phyloP scores from a whole-genome alignment of 2,888 invertebrate species.

The Schizotus pectinicornis region DNA sequence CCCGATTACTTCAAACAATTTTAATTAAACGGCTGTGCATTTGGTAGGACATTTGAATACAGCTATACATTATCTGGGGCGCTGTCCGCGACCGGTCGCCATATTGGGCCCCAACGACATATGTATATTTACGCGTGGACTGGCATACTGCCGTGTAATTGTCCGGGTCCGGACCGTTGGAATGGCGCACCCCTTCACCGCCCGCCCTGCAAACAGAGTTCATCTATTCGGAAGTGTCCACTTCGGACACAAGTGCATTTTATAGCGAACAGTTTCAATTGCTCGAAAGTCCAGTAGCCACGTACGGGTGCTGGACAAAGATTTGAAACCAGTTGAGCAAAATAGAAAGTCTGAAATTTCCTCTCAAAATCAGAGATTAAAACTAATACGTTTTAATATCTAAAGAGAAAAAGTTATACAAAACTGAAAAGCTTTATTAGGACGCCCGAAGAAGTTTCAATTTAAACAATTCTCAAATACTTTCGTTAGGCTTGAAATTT shows the following conservation, averaged over 20 bases:
- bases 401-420: no score
- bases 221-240: slow-evolving; percentile 8
- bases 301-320: neutral
- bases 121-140: slow-evolving; percentile 25
- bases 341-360: no score
- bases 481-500: no score
- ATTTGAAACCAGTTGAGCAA: no score
- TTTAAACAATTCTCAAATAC: no score
- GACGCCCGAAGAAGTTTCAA: no score
- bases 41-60: slow-evolving; percentile 29
- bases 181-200: neutral
- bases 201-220: no score
- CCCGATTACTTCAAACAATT: slow-evolving; percentile 36
- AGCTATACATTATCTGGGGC: slow-evolving; percentile 34
- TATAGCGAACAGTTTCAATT: neutral
- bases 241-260: slow-evolving; percentile 6
- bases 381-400: no score
- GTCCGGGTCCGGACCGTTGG: neutral
- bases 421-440: no score
- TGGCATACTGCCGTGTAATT: slow-evolving; percentile 14
- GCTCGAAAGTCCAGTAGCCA: neutral
- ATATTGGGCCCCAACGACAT: slow-evolving; percentile 18
- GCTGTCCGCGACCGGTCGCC: neutral
- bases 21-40: slow-evolving; percentile 41
- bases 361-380: no score